phyloP scores from a whole-genome alignment of 92 coral and sea anemone genomes.

The Isaurus tuberculatus region DNA sequence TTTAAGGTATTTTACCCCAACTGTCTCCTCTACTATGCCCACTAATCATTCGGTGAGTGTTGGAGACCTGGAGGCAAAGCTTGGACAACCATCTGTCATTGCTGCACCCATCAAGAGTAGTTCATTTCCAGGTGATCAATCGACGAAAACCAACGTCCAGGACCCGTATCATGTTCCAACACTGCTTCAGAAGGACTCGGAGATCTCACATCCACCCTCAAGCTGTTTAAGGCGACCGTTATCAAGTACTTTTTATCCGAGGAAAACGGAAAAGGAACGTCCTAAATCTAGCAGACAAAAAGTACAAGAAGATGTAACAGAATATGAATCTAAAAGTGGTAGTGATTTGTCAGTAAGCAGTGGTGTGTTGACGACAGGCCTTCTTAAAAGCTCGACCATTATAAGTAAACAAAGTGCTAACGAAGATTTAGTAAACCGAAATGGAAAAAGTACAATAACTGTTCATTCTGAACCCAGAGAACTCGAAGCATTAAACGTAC shows the following conservation, averaged over 20 bases:
- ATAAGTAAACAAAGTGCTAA: not conserved
- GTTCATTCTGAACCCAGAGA: not conserved
- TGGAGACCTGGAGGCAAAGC: slow-evolving; percentile 67
- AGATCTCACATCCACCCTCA: slow-evolving; percentile 12
- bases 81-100: slow-evolving; percentile 71
- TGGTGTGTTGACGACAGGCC: slow-evolving; percentile 57
- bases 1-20: not conserved
- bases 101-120: slow-evolving; percentile 70
- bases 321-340: slow-evolving; percentile 55
- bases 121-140: slow-evolving; percentile 13
- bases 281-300: slow-evolving; percentile 28
- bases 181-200: not conserved
- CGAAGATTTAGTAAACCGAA: not conserved
- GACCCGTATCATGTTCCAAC: not conserved
- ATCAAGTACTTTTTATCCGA: slow-evolving; percentile 67
- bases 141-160: not conserved
- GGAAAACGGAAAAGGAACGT: slow-evolving; percentile 18
- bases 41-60: not conserved
- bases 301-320: slow-evolving; percentile 25
- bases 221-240: slow-evolving; percentile 60
- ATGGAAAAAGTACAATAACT: not conserved
- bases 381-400: slow-evolving; percentile 53
- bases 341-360: slow-evolving; percentile 67
- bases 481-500: not conserved
- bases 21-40: not conserved